These are phyloP conservation scores for Bubo scandiacus DNA, from an alignment of 2,113 vertebrate species.

Conservation along the genomic window DNA sequence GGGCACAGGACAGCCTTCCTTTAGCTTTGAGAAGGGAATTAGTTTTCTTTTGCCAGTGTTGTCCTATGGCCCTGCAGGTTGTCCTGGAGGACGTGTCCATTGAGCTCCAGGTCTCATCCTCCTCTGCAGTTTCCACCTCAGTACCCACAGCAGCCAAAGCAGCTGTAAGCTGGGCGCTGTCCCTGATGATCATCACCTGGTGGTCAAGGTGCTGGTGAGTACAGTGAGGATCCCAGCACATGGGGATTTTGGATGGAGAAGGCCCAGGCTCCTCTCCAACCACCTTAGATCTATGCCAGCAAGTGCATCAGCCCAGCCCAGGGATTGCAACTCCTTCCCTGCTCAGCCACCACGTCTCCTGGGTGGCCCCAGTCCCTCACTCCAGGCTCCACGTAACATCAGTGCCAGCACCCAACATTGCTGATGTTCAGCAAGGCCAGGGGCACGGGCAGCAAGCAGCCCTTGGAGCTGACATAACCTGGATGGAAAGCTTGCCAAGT, in stretches of 20 bases:
- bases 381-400: neutral
- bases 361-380: neutral
- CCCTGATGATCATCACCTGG: neutral
- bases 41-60: neutral
- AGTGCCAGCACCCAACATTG: too few relatives aligned
- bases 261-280: neutral
- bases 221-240: neutral
- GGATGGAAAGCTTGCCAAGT: neutral
- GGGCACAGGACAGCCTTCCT: neutral
- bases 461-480: neutral
- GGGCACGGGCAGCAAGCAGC: neutral
- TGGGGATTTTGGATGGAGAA: accelerated
- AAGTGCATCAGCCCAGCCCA: neutral
- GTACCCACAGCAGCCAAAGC: neutral
- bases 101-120: neutral
- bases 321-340: neutral
- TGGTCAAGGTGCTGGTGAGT: too few relatives aligned
- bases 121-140: neutral
- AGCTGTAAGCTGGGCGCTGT: neutral
- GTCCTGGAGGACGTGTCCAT: accelerated
- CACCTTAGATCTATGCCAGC: neutral
- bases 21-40: neutral
- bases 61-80: neutral
- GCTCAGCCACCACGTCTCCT: neutral
- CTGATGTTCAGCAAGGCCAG: neutral